Evolutionary conservation across 2,888 invertebrate genomes (phyloP).

Genomic region (Amblyteles armatorius): DNA sequence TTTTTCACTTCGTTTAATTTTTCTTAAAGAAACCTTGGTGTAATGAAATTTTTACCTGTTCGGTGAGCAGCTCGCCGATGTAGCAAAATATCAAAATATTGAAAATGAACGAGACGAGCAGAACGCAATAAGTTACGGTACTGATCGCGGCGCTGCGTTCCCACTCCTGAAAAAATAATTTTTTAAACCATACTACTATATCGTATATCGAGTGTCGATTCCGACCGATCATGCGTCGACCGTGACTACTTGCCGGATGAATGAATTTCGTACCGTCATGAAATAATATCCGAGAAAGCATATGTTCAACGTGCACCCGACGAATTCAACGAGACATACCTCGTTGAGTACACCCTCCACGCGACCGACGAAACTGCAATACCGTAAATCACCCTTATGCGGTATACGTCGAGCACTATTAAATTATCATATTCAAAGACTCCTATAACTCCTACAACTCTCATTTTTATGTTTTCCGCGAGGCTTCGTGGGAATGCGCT

Average conservation of each 20-base stretch:
- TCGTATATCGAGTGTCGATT: neutral
- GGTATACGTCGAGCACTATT: neutral
- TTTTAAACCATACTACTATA: neutral
- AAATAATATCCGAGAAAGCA: constrained; percentile 80
- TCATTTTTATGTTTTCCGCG: neutral
- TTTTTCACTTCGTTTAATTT: neutral
- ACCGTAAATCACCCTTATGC: neutral
- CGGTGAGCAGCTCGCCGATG: constrained; percentile 78
- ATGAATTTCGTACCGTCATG: constrained; percentile 74
- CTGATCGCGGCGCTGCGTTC: constrained; percentile 76
- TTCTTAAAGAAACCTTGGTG: neutral
- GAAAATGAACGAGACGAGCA: constrained; percentile 77
- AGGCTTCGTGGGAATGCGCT: neutral
- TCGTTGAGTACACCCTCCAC: constrained; percentile 77
- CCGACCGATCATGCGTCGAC: constrained; percentile 19
- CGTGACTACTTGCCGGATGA: constrained; percentile 26
- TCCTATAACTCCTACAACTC: no score
- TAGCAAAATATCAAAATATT: constrained; percentile 80
- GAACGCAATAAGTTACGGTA: constrained; percentile 75
- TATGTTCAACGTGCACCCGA: constrained; percentile 80
- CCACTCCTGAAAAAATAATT: constrained; percentile 75
- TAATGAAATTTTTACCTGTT: constrained; percentile 71
- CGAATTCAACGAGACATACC: constrained; percentile 78
- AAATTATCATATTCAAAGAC: constrained; percentile 10
- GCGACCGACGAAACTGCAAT: constrained; percentile 74